Evolutionary conservation across 2,888 invertebrate species (phyloP).

Genomic region (Acleris literana): DNA sequence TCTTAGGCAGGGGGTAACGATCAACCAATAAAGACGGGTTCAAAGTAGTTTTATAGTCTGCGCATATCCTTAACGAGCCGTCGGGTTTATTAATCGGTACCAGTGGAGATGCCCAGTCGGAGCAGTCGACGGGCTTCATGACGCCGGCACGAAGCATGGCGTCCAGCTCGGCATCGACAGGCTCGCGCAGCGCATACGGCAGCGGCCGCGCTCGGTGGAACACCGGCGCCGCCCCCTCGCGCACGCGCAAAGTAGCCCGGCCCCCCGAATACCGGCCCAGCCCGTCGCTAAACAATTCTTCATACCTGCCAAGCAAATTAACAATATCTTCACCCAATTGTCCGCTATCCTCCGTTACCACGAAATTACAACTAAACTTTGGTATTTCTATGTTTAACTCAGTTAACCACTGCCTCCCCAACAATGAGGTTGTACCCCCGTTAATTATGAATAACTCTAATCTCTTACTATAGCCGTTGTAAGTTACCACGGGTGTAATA

Average conservation of each 20-base stretch:
- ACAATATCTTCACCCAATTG: neutral
- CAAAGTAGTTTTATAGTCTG: conserved; percentile 32
- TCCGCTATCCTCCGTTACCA: neutral
- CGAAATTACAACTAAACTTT: neutral
- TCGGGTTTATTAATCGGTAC: conserved; percentile 37
- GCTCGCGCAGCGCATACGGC: no score
- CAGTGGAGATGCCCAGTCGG: conserved; percentile 40
- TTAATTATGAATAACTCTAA: conserved; percentile 6
- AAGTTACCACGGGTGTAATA: conserved; percentile 6
- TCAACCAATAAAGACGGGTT: conserved; percentile 30
- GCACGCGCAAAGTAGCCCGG: conserved; percentile 4
- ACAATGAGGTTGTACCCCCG: neutral
- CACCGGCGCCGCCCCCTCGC: no score
- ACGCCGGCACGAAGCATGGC: conserved; percentile 5
- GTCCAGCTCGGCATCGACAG: conserved; percentile 8
- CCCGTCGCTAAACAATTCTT: conserved; percentile 26
- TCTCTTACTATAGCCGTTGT: neutral
- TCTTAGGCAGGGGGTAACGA: conserved; percentile 28
- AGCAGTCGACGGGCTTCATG: conserved; percentile 26
- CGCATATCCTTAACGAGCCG: conserved; percentile 25
- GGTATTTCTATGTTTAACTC: conserved; percentile 4
- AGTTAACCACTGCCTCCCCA: conserved; percentile 4
- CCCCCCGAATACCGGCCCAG: conserved; percentile 39
- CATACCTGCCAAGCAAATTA: neutral
- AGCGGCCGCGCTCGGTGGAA: no score